These are phyloP conservation scores for Phenacoccus solenopsis DNA, from an alignment of 1,140 invertebrate genomes.

Conservation along the genomic window DNA sequence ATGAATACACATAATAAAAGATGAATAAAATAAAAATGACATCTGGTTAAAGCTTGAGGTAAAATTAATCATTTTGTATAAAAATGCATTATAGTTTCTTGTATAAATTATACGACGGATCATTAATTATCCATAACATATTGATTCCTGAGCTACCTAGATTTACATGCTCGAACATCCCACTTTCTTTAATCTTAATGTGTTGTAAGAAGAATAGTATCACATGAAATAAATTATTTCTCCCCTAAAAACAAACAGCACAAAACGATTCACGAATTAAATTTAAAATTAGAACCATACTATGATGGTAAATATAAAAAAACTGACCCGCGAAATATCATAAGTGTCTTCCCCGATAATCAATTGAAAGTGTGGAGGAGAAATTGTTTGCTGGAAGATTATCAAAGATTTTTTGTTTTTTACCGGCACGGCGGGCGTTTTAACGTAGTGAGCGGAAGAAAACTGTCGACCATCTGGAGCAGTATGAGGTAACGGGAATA, in stretches of 20 bases:
- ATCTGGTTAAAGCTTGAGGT: too few relatives aligned
- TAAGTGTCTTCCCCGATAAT: constrained; percentile 46
- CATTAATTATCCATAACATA: constrained; percentile 58
- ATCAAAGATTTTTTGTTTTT: constrained; percentile 35
- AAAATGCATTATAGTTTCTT: constrained; percentile 7
- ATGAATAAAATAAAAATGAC: too few relatives aligned
- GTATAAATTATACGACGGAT: neutral
- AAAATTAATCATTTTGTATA: neutral
- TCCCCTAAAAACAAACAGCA: constrained; percentile 44
- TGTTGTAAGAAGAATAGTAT: constrained; percentile 64
- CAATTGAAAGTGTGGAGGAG: constrained; percentile 61
- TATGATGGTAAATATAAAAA: too few relatives aligned
- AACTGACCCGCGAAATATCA: constrained; percentile 48
- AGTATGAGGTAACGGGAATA: constrained; percentile 56
- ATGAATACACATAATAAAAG: too few relatives aligned
- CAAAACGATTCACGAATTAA: too few relatives aligned
- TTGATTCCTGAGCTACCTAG: constrained; percentile 64
- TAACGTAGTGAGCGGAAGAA: constrained; percentile 47
- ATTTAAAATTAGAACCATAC: too few relatives aligned
- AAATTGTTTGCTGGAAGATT: constrained; percentile 42
- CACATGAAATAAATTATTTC: constrained; percentile 71
- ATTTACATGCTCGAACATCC: constrained; percentile 63
- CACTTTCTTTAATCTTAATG: constrained; percentile 57
- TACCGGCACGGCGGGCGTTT: constrained; percentile 41
- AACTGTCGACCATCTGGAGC: constrained; percentile 63